A percentile compares a stretch with the other conserved stretches of the same genome.
These are phyloP conservation scores for Hiodon alosoides DNA, from an alignment of 2,113 vertebrate species.

Conservation along the genomic window DNA sequence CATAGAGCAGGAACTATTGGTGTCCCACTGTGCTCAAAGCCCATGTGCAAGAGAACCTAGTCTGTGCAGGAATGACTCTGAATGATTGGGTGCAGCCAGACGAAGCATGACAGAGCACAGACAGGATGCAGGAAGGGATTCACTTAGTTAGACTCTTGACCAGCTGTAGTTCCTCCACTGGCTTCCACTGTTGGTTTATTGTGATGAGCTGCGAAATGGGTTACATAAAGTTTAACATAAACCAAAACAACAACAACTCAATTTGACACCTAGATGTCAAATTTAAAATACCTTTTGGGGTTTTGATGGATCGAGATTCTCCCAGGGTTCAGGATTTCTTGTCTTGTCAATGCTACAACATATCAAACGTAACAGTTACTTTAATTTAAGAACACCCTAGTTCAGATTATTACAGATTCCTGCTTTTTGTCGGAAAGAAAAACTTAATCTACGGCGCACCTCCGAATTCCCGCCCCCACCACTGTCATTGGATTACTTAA, in stretches of 20 bases:
- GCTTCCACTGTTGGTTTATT: conserved; percentile 79
- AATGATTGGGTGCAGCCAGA: conserved; percentile 63
- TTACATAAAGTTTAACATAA: no score
- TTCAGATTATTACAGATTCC: no score
- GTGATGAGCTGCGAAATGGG: conserved; percentile 65
- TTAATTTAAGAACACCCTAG: not conserved
- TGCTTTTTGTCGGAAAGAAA: not conserved
- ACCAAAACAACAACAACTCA: no score
- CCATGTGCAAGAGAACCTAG: conserved; percentile 46
- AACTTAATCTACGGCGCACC: no score
- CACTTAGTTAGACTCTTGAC: conserved; percentile 68
- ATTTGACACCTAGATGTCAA: no score
- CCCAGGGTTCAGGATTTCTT: conserved; percentile 81
- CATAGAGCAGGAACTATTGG: no score
- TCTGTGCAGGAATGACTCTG: conserved; percentile 81
- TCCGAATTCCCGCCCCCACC: no score
- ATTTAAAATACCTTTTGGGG: conserved; percentile 74
- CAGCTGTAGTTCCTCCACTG: conserved; percentile 76
- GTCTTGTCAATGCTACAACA: conserved; percentile 68
- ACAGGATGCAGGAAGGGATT: not conserved
- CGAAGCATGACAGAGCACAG: not conserved
- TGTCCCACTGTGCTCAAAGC: no score
- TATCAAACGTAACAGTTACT: not conserved
- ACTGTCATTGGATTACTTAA: no score
- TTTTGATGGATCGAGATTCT: conserved; percentile 68